Base-by-base conservation (phyloP, 2,888 invertebrate genomes). In the Nomada lathburiana region DNA sequence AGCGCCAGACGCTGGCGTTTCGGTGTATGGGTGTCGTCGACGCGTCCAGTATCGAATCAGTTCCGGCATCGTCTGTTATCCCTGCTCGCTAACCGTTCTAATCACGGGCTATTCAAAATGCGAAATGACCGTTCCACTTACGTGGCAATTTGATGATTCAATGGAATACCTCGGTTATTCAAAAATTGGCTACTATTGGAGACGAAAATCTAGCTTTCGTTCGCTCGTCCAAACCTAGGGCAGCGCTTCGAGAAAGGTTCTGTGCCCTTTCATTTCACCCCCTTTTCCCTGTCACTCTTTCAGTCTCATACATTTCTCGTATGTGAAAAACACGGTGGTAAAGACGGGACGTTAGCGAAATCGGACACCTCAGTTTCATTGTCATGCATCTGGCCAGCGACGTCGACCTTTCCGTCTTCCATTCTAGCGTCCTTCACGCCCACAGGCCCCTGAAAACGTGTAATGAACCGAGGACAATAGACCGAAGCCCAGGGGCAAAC, bases 391-490 rank as follows among this genome's bases (percentile, higher is more conserved):
- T 86, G 88, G 79, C 76, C 81, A 70, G 68, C 76, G 79, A 64
- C 26, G 71, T 71, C 29, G 26, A 11, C 11, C 20, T 55, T 57
- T 23, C 55, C 13, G 16, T 5, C 59, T 47, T 16, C 18, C 26
- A 23, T 4, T 11, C 29, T 52, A 55, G 1, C 26, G 50, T 44
- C 65, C 44, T 29, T 29, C 65, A 10, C 57, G 42, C 47, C 55
- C 16, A 50, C 52, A 71, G 47, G 65, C 67, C 63, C 67, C 63
- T 53, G 82, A 69, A 82, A 82, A 82, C 72, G 68, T 67, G 79
- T 79, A 84, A 83, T 84, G 84, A 80, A 83, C 59, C 77, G 83
- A 78, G 83, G 74, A 83, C 83, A 83, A 83, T 78, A 83, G 83
- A 71, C 68, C 59, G 59, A 64, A 76, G 76, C 68, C 82, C 64